Evolutionary conservation across 2,888 invertebrate genomes (phyloP).

Genomic region (Gari tellinella): DNA sequence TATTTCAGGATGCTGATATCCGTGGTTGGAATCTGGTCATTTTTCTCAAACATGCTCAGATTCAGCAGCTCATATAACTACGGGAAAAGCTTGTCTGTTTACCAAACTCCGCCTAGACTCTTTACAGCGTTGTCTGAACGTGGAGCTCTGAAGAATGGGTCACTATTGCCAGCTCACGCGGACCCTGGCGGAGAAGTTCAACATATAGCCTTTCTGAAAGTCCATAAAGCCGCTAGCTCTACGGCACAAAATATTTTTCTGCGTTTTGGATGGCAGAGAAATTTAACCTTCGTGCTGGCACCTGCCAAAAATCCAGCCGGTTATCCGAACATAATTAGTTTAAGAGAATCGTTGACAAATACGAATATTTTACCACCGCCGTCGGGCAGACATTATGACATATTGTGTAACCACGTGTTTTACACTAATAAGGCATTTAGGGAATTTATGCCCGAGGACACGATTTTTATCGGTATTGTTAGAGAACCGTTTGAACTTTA

Average conservation of each 20-base stretch:
- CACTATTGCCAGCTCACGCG: no score
- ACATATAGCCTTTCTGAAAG: conserved; percentile 64
- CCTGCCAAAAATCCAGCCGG: conserved; percentile 47
- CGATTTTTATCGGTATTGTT: conserved; percentile 58
- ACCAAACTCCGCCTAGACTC: no score
- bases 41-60: no score
- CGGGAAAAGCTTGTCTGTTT: no score
- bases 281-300: conserved; percentile 58
- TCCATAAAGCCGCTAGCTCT: conserved; percentile 64
- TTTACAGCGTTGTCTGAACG: no score
- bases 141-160: no score
- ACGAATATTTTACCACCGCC: conserved; percentile 58
- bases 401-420: conserved; percentile 62
- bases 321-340: conserved; percentile 55
- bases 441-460: conserved; percentile 59
- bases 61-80: no score
- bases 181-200: conserved; percentile 26
- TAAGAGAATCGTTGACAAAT: conserved; percentile 45
- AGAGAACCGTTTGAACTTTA: conserved; percentile 65
- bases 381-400: conserved; percentile 49
- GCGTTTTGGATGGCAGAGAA: conserved; percentile 51
- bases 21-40: no score
- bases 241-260: conserved; percentile 63
- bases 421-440: conserved; percentile 55
- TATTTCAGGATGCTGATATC: no score